These are phyloP conservation scores for Ageneiosus marmoratus DNA, from an alignment of 2,113 vertebrate species.

Conservation along the genomic window DNA sequence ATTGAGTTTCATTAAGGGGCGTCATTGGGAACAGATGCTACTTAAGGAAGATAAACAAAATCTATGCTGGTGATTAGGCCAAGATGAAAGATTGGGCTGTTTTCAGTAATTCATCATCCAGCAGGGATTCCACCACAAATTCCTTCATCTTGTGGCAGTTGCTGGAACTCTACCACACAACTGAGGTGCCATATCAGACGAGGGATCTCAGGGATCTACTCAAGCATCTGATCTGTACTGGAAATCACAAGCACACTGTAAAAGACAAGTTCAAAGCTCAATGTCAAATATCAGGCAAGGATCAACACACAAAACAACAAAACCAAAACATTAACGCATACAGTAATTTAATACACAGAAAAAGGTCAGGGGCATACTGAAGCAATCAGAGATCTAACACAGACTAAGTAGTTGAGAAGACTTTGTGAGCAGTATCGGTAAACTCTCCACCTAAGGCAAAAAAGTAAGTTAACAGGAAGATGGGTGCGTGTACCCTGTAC, in stretches of 20 bases:
- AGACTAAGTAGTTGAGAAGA: neutral
- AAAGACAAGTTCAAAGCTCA: neutral
- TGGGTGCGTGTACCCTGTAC: neutral
- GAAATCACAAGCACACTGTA: conserved; percentile 23
- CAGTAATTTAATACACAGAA: neutral
- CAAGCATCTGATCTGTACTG: conserved; percentile 28
- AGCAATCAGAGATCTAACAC: neutral
- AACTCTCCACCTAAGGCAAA: neutral
- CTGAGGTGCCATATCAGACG: conserved; percentile 26
- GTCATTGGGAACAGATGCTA: conserved; percentile 56
- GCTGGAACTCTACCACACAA: conserved; percentile 45
- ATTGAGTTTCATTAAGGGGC: conserved; percentile 49
- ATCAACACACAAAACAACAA: neutral
- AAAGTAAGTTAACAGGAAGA: neutral
- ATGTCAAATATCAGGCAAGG: neutral
- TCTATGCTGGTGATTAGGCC: conserved; percentile 49
- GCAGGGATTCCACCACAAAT: conserved; percentile 21
- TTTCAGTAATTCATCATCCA: conserved; percentile 51
- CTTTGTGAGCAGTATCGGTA: neutral
- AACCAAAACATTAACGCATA: neutral
- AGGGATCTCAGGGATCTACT: neutral
- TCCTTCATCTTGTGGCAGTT: conserved; percentile 28
- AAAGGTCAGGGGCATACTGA: neutral
- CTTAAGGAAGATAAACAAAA: conserved; percentile 58
- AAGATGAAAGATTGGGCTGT: conserved; percentile 50